Evolutionary conservation across 2,888 invertebrate genomes (phyloP).

Genomic region (Cheilosia urbana): DNA sequence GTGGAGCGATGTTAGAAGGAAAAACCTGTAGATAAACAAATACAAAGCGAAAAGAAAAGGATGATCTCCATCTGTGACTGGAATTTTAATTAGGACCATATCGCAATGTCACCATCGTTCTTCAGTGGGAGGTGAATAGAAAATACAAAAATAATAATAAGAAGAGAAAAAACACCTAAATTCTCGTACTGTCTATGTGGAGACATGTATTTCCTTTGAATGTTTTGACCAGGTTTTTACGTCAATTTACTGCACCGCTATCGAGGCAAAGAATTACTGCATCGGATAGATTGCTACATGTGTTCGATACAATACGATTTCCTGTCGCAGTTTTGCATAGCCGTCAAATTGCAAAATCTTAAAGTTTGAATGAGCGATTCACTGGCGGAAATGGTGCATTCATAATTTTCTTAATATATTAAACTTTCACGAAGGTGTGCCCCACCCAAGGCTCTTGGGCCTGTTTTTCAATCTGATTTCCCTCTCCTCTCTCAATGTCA

Average conservation of each 20-base stretch:
- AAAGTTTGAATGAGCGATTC: background rate
- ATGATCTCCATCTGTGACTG: slow-evolving; percentile 51
- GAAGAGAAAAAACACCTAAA: background rate
- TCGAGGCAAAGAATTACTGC: background rate
- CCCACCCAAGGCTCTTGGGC: no score
- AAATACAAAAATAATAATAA: no score
- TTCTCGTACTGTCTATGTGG: slow-evolving; percentile 9
- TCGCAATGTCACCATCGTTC: slow-evolving; percentile 4
- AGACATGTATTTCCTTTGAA: slow-evolving; percentile 6
- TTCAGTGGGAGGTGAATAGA: background rate
- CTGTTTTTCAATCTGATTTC: no score
- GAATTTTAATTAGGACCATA: slow-evolving; percentile 49
- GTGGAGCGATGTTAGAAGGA: slow-evolving; percentile 6
- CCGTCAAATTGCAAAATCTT: background rate
- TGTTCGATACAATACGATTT: slow-evolving; percentile 14
- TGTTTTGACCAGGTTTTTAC: slow-evolving; percentile 1
- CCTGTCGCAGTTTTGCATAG: slow-evolving; percentile 10
- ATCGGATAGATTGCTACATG: background rate
- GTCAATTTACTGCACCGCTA: slow-evolving; percentile 9
- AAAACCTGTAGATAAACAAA: slow-evolving; percentile 1
- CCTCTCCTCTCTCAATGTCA: no score
- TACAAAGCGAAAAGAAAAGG: slow-evolving; percentile 25
- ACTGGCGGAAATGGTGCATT: background rate
- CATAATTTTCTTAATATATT: no score
- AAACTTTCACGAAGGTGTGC: no score